Evolutionary conservation across 2,888 invertebrate species (phyloP).

Genomic region (Lapara coniferarum): DNA sequence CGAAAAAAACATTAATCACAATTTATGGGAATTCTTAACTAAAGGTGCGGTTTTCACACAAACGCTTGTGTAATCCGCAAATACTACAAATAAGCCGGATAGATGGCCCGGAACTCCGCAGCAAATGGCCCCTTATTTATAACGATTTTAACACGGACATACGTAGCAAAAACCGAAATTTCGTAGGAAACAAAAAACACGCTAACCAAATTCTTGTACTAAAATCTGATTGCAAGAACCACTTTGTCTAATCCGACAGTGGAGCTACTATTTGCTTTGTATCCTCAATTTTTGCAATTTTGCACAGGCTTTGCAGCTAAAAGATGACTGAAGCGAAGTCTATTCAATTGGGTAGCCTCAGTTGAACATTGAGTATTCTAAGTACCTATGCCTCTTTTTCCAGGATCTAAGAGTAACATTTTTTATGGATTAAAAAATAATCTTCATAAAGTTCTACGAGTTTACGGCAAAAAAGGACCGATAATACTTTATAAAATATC

Average conservation of each 20-base stretch:
- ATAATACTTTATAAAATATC: too few relatives aligned
- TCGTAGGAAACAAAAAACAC: neutral
- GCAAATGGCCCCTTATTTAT: neutral
- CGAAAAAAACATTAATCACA: too few relatives aligned
- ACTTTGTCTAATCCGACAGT: slow-evolving; percentile 15
- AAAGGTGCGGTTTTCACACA: neutral
- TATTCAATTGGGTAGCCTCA: neutral
- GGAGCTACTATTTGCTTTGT: neutral
- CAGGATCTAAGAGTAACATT: too few relatives aligned
- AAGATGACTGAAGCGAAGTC: neutral
- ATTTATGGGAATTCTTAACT: too few relatives aligned
- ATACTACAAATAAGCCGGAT: neutral
- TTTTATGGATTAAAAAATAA: too few relatives aligned
- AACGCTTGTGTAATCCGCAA: neutral
- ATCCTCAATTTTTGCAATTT: neutral
- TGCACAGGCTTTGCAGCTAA: neutral
- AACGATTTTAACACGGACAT: neutral
- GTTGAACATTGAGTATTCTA: neutral
- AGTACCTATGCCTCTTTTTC: neutral
- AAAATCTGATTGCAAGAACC: slow-evolving; percentile 9
- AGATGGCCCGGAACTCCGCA: neutral
- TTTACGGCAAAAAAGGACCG: too few relatives aligned
- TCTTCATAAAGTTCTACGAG: too few relatives aligned
- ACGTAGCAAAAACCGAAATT: neutral
- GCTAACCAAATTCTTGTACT: neutral